Base-by-base conservation (phyloP, 2,797 vertebrate genomes). In the Champsocephalus esox region DNA sequence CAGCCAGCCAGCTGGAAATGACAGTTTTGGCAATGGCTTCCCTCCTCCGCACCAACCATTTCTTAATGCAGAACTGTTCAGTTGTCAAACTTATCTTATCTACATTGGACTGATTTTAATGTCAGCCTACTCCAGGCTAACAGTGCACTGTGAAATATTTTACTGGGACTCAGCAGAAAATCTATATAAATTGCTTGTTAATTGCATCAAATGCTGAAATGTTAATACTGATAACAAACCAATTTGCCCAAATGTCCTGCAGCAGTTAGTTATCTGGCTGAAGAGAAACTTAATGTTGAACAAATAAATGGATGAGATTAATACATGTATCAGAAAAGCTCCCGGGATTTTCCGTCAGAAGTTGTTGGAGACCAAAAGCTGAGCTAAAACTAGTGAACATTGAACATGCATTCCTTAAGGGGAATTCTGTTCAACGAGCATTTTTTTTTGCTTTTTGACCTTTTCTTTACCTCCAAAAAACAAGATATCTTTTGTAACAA, bases 1-100 rank as follows among this genome's bases (percentile, higher is more conserved):
- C 76, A 67, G 63, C 43, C 66, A 74, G 77, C 51, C 60, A 71
- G 77, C 45, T 10, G 67, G 54, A 85, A 87, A 85, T 75, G 70
- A 77, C 60, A 77, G 75, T 80, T 82, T 82, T 79, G 63, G 75
- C 77, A 66, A 51, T 51, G 59, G 55, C 73, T 67, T 14, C n/a
- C 60, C 64, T 52, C 21, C 66, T 21, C 24, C 50, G 59, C 62
- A 66, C 50, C 43, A 61, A 70, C 46, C 59, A 41, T 61, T 61
- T 58, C 9, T 60, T 66, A 62, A 73, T 68, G 28, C 55, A 77
- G 49, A 73, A 66, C 54, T 50, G 43, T 61, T 80, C 58, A 73
- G 7, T 57, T 70, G 32, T 81, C 71, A 66, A 61, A 50, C 51
- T 72, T 59, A 59, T 80, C 65, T 83, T 69, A 79, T 87, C 69